phyloP scores from a whole-genome alignment of 2,888 invertebrate genomes.

The Ornithoptera alexandrae region DNA sequence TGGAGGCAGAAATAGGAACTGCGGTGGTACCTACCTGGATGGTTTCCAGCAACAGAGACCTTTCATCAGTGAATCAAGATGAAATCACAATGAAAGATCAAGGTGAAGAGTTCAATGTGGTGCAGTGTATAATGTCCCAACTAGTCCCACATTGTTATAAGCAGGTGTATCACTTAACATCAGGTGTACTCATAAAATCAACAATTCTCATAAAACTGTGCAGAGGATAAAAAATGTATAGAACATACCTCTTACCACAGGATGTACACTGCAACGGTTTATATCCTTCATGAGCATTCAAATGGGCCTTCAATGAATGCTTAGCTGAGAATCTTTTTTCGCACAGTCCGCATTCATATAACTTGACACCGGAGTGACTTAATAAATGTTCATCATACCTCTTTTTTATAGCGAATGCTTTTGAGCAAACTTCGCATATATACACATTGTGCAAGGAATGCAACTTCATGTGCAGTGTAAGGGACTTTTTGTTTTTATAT shows the following conservation, averaged over 20 bases:
- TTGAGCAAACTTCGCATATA: slow-evolving; percentile 31
- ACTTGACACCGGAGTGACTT: slow-evolving; percentile 55
- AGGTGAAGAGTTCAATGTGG: too few relatives aligned
- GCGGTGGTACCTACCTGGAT: too few relatives aligned
- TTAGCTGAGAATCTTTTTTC: slow-evolving; percentile 51
- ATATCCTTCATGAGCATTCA: slow-evolving; percentile 42
- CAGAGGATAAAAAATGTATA: too few relatives aligned
- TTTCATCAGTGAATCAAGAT: too few relatives aligned
- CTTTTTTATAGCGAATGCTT: slow-evolving; percentile 35
- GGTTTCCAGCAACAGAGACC: too few relatives aligned
- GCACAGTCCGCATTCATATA: slow-evolving; percentile 50
- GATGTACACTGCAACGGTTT: slow-evolving; percentile 34
- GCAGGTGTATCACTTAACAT: too few relatives aligned
- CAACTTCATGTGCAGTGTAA: slow-evolving; percentile 28
- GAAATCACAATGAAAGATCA: too few relatives aligned
- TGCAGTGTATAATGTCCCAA: too few relatives aligned
- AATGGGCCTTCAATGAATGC: slow-evolving; percentile 51
- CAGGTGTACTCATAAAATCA: too few relatives aligned
- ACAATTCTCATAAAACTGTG: too few relatives aligned
- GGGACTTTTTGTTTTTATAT: slow-evolving; percentile 30
- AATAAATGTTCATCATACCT: slow-evolving; percentile 50
- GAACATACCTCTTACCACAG: slow-evolving; percentile 35
- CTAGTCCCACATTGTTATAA: too few relatives aligned
- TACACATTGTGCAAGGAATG: slow-evolving; percentile 25
- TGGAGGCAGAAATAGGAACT: too few relatives aligned